Conservation (phyloP, 2,797 vertebrate genomes). For the Cyprinodon diabolis region DNA sequence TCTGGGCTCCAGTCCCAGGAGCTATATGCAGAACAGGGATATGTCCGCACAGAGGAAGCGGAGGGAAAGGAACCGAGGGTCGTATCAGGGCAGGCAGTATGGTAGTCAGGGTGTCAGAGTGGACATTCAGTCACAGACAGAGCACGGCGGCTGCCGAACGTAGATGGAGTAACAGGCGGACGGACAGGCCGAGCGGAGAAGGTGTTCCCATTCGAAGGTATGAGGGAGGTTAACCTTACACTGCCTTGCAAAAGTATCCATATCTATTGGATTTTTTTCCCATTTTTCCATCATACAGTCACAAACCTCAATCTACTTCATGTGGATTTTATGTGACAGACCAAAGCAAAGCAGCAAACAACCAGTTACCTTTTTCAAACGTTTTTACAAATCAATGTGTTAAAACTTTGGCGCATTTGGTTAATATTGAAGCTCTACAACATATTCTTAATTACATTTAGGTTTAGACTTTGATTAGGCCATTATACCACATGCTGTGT, state of each 20-base stretch:
- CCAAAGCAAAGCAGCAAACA: neutral
- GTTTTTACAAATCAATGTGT: neutral
- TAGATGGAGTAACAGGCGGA: constrained; percentile 46
- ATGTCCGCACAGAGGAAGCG: constrained; percentile 53
- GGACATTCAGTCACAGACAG: constrained; percentile 67
- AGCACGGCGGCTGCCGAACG: constrained; percentile 61
- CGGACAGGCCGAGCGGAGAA: constrained; percentile 44
- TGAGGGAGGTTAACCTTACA: constrained; percentile 31
- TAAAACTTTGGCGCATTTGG: neutral
- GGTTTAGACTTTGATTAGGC: neutral
- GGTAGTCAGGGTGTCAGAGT: constrained; percentile 62
- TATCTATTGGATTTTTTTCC: neutral
- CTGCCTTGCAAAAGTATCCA: neutral
- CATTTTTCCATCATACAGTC: neutral
- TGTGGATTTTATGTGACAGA: neutral
- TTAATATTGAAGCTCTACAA: neutral
- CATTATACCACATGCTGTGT: neutral
- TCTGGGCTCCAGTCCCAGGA: constrained; percentile 80
- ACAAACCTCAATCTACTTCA: neutral
- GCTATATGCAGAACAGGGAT: constrained; percentile 74
- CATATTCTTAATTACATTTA: neutral
- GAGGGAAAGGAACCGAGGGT: constrained; percentile 59
- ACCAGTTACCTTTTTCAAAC: neutral
- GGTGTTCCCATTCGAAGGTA: constrained; percentile 52
- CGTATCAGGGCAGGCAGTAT: constrained; percentile 62